These are phyloP conservation scores for Dermolepida albohirtum DNA, from an alignment of 2,888 invertebrate species.

Conservation along the genomic window DNA sequence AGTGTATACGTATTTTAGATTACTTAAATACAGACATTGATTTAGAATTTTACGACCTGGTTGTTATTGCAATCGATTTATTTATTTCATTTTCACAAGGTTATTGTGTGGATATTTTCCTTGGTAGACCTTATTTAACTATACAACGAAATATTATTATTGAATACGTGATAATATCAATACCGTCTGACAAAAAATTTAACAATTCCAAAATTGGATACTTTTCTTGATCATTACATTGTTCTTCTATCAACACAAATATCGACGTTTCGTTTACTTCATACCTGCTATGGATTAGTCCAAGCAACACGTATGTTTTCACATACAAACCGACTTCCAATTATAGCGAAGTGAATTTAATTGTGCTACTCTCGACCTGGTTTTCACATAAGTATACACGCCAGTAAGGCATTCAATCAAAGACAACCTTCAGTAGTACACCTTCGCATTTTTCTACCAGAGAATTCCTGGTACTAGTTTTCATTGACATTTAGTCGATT, in stretches of 20 bases:
- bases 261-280: slow-evolving; percentile 3
- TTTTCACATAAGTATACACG: neutral
- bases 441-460: slow-evolving; percentile 7
- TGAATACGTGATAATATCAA: too few relatives aligned
- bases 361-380: slow-evolving; percentile 22
- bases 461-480: slow-evolving; percentile 12
- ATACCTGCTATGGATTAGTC: neutral
- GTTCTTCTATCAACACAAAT: neutral
- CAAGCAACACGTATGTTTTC: slow-evolving; percentile 6
- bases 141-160: too few relatives aligned
- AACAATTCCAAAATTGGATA: neutral
- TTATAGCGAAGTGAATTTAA: slow-evolving; percentile 20
- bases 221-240: neutral
- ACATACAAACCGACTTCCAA: slow-evolving; percentile 14
- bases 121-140: too few relatives aligned
- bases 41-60: too few relatives aligned
- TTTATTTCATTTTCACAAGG: too few relatives aligned
- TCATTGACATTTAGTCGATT: slow-evolving; percentile 25
- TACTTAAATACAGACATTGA: too few relatives aligned
- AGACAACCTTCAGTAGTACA: neutral
- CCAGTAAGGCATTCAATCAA: neutral
- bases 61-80: too few relatives aligned
- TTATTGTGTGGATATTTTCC: too few relatives aligned
- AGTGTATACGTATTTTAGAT: too few relatives aligned
- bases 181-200: neutral